Conservation (phyloP, 2,888 invertebrate species). For the Drosophila austrosaltans region DNA sequence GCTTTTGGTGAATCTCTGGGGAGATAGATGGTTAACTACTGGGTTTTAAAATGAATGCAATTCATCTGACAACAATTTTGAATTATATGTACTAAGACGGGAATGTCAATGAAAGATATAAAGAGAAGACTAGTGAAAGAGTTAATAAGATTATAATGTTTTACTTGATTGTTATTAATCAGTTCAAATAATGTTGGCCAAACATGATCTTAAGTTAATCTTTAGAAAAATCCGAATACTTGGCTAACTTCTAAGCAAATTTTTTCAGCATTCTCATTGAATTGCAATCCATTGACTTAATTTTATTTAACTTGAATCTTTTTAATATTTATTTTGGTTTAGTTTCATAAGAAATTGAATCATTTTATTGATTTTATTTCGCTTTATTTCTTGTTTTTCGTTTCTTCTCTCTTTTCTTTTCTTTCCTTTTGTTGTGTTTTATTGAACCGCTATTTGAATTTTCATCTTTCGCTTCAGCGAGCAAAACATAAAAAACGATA, state of each 20-base stretch:
- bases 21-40: conserved; percentile 20
- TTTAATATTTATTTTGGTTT: background rate
- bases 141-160: too few relatives aligned
- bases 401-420: conserved; percentile 12
- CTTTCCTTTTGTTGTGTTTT: conserved; percentile 19
- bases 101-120: too few relatives aligned
- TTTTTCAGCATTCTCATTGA: too few relatives aligned
- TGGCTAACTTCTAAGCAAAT: too few relatives aligned
- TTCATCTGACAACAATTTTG: conserved; percentile 23
- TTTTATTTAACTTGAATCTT: background rate
- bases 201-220: too few relatives aligned
- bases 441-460: conserved; percentile 24
- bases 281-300: background rate
- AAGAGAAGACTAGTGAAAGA: too few relatives aligned
- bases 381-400: conserved; percentile 18
- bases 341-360: conserved; percentile 2
- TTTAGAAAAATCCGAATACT: too few relatives aligned
- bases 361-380: conserved; percentile 25
- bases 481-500: conserved; percentile 42
- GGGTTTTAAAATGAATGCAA: conserved; percentile 53
- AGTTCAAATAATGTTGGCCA: too few relatives aligned
- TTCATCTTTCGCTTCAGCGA: conserved; percentile 39
- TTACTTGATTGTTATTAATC: too few relatives aligned
- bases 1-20: background rate
- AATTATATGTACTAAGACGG: background rate